Evolutionary conservation across 1,140 invertebrate genomes (phyloP).

Genomic region (Conus ventricosus): DNA sequence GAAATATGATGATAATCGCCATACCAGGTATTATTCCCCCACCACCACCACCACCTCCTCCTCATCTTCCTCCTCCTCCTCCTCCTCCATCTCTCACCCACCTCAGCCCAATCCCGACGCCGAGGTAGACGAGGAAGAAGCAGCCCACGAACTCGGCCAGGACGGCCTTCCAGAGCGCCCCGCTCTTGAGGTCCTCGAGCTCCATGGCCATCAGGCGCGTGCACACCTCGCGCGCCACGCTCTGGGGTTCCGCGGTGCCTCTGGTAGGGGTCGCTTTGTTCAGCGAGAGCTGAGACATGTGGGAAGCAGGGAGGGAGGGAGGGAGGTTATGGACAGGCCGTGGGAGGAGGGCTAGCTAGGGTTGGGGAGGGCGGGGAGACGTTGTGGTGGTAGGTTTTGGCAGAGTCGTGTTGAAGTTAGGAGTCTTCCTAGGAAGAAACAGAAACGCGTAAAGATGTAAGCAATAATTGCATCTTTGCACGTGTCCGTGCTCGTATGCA

Average conservation of each 20-base stretch:
- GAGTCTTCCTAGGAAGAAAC: not conserved
- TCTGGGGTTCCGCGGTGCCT: constrained; percentile 23
- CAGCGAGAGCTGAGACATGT: constrained; percentile 19
- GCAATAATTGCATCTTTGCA: no score
- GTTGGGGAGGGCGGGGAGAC: not conserved
- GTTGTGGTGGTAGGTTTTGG: not conserved
- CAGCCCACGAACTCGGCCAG: constrained; percentile 64
- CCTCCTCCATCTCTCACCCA: not conserved
- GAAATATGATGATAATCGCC: no score
- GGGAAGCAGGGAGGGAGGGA: not conserved
- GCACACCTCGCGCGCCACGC: constrained; percentile 1
- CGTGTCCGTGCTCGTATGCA: not conserved
- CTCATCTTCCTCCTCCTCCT: not conserved
- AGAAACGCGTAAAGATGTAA: not conserved
- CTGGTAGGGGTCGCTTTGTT: not conserved
- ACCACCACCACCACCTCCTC: no score
- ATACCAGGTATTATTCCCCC: no score
- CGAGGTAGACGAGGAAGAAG: constrained; percentile 52
- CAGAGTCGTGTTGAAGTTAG: not conserved
- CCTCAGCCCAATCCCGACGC: constrained; percentile 50
- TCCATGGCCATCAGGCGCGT: constrained; percentile 40
- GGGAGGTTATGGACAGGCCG: not conserved
- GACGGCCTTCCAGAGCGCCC: constrained; percentile 59
- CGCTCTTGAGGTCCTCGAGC: constrained; percentile 56
- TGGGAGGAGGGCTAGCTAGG: not conserved